Base-by-base conservation (phyloP, 2,888 invertebrate species). In the Cacoxenus indagator region DNA sequence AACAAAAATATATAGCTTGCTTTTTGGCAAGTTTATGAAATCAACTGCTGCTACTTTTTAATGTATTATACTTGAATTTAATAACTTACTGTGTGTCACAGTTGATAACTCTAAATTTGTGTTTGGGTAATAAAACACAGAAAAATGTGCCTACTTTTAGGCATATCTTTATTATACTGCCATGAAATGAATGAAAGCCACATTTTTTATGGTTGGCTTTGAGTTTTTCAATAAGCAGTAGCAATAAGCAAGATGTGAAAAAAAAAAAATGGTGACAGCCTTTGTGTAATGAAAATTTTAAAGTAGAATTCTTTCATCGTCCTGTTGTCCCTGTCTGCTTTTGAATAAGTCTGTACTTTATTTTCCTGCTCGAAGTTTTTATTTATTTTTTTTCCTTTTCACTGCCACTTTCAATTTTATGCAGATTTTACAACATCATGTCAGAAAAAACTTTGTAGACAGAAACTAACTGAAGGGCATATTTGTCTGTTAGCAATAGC, bases 1-100 rank as follows among this genome's bases (percentile, higher is more conserved):
- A 65, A 70, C 22, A 66, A 69, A 54, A 71, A 67, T 70, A 67
- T 65, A 62, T 71, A 71, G 67, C 75, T 72, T 70, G 73, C 70
- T 74, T 78, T 66, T 17, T 45, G 67, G 17, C 54, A 62, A 54
- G 66, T 48, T 37, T 37, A 11, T 8, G 37, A 8, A 37, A 37
- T 37, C 8, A 37, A 37, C 37, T 37, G 2, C 14, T 14, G 1
- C 37, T 37, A 37, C 37, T 37, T 22, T 17, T 51, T 22, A 51
- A 67, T 31, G 54, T 67, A 54, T 64, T 43, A 59, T 54, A 45
- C 22, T 62, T 62, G 45, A 62, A 46, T 64, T 64, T 64, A n/a
- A 64, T 64, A 27, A 22, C 54, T 54, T 24, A 9, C 1, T 54
- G 1, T 2, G 9, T 4, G n/a, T 8, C 5, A 46, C n/a, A 46